phyloP scores from a whole-genome alignment of 2,888 invertebrate species.

The Drosophila prolongata region DNA sequence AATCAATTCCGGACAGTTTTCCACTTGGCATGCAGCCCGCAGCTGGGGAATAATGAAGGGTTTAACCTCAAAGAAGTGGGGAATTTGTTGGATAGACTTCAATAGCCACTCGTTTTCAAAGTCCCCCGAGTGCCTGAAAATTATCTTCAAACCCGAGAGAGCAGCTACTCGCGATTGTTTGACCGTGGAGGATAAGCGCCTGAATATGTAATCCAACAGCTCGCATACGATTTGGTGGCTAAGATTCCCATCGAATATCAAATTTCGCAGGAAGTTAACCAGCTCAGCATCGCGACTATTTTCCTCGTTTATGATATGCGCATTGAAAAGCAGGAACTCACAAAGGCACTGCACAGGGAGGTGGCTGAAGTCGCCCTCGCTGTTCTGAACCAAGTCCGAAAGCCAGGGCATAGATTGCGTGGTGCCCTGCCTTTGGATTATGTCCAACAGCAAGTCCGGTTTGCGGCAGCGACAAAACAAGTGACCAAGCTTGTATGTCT shows the following conservation, averaged over 20 bases:
- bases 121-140: conserved; percentile 85
- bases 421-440: conserved; percentile 95
- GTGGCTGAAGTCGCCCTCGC: conserved; percentile 91
- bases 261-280: conserved; percentile 86
- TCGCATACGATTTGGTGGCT: conserved; percentile 90
- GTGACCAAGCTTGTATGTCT: conserved; percentile 93
- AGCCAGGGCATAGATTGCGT: conserved; percentile 98
- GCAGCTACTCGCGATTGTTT: conserved; percentile 91
- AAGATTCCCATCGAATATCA: conserved; percentile 85
- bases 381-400: conserved; percentile 95
- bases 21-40: conserved; percentile 95
- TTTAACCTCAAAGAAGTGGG: conserved; percentile 91
- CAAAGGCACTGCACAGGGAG: conserved; percentile 98
- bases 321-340: conserved; percentile 93
- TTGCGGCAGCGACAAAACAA: conserved; percentile 94
- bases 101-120: conserved; percentile 86
- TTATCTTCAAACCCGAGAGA: conserved; percentile 88
- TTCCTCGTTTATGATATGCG: conserved; percentile 89
- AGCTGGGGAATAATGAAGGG: conserved; percentile 89
- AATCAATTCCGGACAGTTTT: conserved; percentile 90
- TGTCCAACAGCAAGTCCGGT: conserved; percentile 96
- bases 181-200: conserved; percentile 92
- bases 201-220: conserved; percentile 92
- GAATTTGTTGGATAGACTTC: conserved; percentile 89
- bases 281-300: conserved; percentile 89